Evolutionary conservation across 2,797 vertebrate genomes (phyloP).

Genomic region (Amniataba percoides): DNA sequence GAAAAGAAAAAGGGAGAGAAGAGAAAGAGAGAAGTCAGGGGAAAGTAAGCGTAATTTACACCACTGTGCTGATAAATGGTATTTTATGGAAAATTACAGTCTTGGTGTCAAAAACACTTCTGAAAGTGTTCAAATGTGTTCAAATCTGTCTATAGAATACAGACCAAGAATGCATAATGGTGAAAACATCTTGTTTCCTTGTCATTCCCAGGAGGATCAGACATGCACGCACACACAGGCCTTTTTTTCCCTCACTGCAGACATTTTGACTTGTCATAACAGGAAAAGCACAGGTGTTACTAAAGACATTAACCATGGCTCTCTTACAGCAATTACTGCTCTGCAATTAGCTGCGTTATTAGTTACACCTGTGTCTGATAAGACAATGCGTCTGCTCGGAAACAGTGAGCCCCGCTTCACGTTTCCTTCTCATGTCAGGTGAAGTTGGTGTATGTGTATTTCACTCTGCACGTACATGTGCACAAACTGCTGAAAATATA

Average conservation of each 20-base stretch:
- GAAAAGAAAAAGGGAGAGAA: background rate
- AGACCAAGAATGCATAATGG: background rate
- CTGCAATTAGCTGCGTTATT: slow-evolving; percentile 7
- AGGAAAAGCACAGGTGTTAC: background rate
- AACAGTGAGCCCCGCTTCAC: too few species aligned
- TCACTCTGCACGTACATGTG: too few species aligned
- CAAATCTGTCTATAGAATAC: background rate
- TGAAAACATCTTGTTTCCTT: background rate
- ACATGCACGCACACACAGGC: background rate
- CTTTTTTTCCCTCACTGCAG: background rate
- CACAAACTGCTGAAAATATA: too few species aligned
- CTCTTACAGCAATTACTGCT: background rate
- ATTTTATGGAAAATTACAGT: background rate
- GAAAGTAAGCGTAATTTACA: background rate
- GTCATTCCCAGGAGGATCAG: background rate
- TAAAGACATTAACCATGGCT: background rate
- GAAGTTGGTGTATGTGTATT: too few species aligned
- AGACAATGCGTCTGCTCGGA: background rate
- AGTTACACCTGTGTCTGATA: background rate
- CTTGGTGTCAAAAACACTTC: too few species aligned
- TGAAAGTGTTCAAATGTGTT: background rate
- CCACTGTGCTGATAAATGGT: background rate
- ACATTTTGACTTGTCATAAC: background rate
- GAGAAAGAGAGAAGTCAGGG: too few species aligned
- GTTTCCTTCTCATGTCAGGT: too few species aligned